Percentiles rank a stretch among this genome's conserved stretches.
Evolutionary conservation across 2,113 vertebrate species (phyloP).

Genomic region (Rhipidura dahli): DNA sequence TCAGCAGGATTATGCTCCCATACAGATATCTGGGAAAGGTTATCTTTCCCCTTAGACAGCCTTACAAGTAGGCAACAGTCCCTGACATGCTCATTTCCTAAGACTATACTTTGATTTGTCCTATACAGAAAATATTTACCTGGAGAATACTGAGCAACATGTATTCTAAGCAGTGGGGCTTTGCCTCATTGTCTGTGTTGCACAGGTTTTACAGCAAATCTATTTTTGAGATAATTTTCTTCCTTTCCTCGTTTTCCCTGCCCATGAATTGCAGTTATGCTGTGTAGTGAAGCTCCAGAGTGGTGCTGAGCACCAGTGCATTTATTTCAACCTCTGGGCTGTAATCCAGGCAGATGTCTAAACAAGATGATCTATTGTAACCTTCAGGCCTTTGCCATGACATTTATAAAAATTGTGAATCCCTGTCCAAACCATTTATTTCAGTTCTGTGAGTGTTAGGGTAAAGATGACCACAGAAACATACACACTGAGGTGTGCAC

Average conservation of each 20-base stretch:
- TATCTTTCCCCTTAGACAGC: not conserved
- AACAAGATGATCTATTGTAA: not conserved
- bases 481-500: fast-evolving
- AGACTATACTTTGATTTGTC: not conserved
- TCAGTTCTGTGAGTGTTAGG: not conserved
- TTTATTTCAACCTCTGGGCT: not conserved
- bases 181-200: not conserved
- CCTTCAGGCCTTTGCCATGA: not conserved
- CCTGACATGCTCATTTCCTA: not conserved
- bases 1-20: not conserved
- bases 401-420: not conserved
- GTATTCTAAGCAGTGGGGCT: not conserved
- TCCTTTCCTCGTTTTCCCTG: not conserved
- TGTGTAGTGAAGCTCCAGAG: not conserved
- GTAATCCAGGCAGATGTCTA: not conserved
- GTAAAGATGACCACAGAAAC: not conserved
- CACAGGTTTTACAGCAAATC: not conserved
- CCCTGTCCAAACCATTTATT: not conserved
- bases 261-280: not conserved
- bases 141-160: not conserved
- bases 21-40: not conserved
- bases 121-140: not conserved
- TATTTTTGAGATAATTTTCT: not conserved
- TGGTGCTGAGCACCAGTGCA: not conserved
- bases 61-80: not conserved